Evolutionary conservation across 2,888 invertebrate genomes (phyloP), one percentile per base, ranked within the genome.

Genomic region (Amaurobius ferox): DNA sequence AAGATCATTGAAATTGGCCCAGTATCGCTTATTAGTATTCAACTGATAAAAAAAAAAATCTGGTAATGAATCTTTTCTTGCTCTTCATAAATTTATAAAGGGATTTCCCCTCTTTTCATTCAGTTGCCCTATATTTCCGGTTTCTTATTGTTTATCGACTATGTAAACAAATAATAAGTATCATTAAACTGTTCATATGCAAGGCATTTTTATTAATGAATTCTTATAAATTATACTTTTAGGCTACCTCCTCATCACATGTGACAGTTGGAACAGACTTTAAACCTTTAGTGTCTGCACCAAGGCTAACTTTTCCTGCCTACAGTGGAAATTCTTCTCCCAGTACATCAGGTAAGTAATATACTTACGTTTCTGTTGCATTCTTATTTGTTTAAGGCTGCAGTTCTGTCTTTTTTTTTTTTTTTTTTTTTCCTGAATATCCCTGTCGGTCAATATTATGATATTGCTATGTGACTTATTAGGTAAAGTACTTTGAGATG

Each of bases 271-370:
- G 86, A 35, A 64, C 86, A 30, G 79, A 86, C 66, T 86, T 86
- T 40, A 76, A 86, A 79, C 86, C 86, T n/a, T 35, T 86, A 35
- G 70, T 79, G 68, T 40, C 86, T 19, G 32, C 79, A 3, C 23
- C 74, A 35, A 68, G 70, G 48, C 86, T 79, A 71, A 86, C 86
- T 7, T 86, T 86, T 66, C 86, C 86, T 44, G 86, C 86, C 23
- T 86, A 86, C 48, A 76, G 86, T 76, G 73, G 76, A 19, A 73
- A 30, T 35, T 66, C 44, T 35, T 85, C 83, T n/a, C 81, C 81
- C 32, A 67, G n/a, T 64, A 64, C 62, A 1, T 32, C 83, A 72
- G 72, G 83, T 85, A 67, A 13, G 28, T 16, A 19, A 7, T 29
- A 19, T n/a, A 9, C n/a, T 35, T 67, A 19, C n/a, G 32, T 6